Conservation (phyloP, 2,888 invertebrate genomes). For the Hemicrepidius hirtus region DNA sequence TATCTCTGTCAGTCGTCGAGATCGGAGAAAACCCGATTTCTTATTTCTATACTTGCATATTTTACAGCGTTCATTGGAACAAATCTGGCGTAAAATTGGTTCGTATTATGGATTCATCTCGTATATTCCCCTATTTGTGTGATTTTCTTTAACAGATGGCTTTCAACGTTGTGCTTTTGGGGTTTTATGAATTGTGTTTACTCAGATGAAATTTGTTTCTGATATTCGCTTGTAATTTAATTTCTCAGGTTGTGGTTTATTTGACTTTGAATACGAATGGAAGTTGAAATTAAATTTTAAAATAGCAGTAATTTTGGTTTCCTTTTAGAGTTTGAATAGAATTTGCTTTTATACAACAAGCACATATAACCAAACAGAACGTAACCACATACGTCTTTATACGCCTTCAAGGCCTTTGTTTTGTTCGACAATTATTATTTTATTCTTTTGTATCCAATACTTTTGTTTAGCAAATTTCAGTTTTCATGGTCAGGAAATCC, state of each 20-base stretch:
- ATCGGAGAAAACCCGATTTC: neutral
- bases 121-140: neutral
- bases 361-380: no score
- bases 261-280: no score
- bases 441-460: no score
- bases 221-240: neutral
- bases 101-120: conserved; percentile 15
- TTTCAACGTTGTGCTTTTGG: conserved; percentile 6
- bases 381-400: no score
- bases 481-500: no score
- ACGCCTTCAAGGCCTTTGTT: no score
- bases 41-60: conserved; percentile 13
- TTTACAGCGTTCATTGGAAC: conserved; percentile 15
- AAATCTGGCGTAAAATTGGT: conserved; percentile 16
- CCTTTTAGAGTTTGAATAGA: no score
- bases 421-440: no score
- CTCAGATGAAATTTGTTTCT: neutral
- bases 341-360: no score
- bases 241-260: neutral
- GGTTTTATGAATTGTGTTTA: neutral
- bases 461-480: no score
- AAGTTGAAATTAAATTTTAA: no score
- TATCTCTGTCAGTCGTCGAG: conserved; percentile 2
- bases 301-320: no score
- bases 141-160: neutral